Evolutionary conservation across 2,888 invertebrate species (phyloP).

Genomic region (Ormyrus pomaceus): DNA sequence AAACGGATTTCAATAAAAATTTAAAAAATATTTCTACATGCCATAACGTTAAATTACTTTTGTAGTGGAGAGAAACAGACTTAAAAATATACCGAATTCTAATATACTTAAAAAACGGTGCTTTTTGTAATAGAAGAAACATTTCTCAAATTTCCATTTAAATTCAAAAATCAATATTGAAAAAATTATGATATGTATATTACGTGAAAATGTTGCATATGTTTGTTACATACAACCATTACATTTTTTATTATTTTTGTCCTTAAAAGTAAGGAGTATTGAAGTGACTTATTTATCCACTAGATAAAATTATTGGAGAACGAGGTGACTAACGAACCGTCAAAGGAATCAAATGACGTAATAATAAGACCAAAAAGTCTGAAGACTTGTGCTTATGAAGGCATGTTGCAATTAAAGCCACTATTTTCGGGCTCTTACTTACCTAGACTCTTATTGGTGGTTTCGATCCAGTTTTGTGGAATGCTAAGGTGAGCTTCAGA

Average conservation of each 20-base stretch:
- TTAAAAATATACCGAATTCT: too few relatives aligned
- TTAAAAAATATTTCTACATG: too few relatives aligned
- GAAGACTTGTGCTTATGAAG: conserved; percentile 77
- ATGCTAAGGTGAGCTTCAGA: too few relatives aligned
- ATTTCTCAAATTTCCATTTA: background rate
- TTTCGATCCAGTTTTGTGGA: conserved; percentile 78
- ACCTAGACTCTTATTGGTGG: conserved; percentile 75
- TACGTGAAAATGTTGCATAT: background rate
- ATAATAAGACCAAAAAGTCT: conserved; percentile 63
- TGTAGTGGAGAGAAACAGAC: too few relatives aligned
- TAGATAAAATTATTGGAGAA: conserved; percentile 49
- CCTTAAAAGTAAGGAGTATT: background rate
- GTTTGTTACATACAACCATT: background rate
- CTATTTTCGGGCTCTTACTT: conserved; percentile 81
- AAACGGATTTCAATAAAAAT: too few relatives aligned
- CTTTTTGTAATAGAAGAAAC: background rate
- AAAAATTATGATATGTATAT: background rate
- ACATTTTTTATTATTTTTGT: background rate
- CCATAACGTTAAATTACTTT: too few relatives aligned
- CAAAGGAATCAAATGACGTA: conserved; percentile 67
- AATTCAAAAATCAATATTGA: background rate
- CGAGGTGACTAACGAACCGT: conserved; percentile 21
- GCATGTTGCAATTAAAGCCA: conserved; percentile 81
- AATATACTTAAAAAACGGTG: too few relatives aligned
- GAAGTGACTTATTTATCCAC: background rate